Conservation (phyloP, 1,140 invertebrate genomes). For the Ditylenchus dipsaci region DNA sequence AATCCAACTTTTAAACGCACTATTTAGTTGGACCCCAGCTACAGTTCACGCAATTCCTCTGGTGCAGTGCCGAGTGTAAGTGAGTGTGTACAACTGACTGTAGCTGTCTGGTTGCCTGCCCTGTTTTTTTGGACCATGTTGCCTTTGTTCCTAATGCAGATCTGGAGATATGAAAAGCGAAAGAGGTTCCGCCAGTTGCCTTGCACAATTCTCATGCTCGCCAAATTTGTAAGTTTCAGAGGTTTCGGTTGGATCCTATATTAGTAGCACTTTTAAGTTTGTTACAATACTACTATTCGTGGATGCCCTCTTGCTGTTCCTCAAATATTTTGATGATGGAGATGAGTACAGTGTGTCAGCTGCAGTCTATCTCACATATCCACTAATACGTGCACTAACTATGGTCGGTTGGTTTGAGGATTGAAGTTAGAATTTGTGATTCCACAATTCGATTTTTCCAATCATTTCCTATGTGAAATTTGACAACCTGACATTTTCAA, state of each 20-base stretch:
- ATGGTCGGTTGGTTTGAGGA: conserved; percentile 37
- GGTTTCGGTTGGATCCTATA: background rate
- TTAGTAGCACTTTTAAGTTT: conserved; percentile 26
- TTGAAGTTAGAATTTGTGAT: too few species aligned
- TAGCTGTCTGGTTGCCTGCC: conserved; percentile 51
- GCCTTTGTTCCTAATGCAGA: conserved; percentile 46
- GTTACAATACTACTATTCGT: conserved; percentile 36
- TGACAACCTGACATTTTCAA: too few species aligned
- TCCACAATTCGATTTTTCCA: too few species aligned
- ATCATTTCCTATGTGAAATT: too few species aligned
- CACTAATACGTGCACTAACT: conserved; percentile 38
- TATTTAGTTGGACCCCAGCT: background rate
- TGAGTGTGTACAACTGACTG: conserved; percentile 50
- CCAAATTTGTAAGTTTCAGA: conserved; percentile 36
- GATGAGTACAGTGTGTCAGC: conserved; percentile 10
- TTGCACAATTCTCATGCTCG: conserved; percentile 39
- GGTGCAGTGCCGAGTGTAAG: conserved; percentile 35
- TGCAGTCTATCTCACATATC: conserved; percentile 45
- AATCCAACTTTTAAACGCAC: too few species aligned
- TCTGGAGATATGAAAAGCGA: conserved; percentile 29
- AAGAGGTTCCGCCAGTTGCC: conserved; percentile 35
- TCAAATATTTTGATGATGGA: conserved; percentile 37
- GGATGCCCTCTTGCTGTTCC: conserved; percentile 39
- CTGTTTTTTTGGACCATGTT: conserved; percentile 41
- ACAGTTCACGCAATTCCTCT: background rate